phyloP scores from a whole-genome alignment of 2,888 invertebrate species.

The Xylota sylvarum region DNA sequence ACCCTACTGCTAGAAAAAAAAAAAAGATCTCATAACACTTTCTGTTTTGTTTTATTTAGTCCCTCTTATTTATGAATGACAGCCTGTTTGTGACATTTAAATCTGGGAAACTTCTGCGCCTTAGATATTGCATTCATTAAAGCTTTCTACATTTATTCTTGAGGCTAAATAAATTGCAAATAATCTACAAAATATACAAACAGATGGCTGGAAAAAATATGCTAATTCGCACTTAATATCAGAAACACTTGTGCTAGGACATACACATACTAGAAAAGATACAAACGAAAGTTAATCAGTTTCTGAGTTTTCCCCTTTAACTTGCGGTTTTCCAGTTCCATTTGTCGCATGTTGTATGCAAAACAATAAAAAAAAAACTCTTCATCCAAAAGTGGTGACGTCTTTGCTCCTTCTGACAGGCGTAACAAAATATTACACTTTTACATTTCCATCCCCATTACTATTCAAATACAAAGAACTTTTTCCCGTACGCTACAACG shows the following conservation, averaged over 20 bases:
- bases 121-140: constrained; percentile 17
- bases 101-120: constrained; percentile 24
- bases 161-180: background rate
- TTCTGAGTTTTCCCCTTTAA: constrained; percentile 18
- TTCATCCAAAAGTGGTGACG: constrained; percentile 62
- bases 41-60: background rate
- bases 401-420: constrained; percentile 68
- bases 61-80: constrained; percentile 13
- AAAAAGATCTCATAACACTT: background rate
- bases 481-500: background rate
- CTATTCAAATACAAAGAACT: constrained; percentile 7
- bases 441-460: constrained; percentile 47
- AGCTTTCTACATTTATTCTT: background rate
- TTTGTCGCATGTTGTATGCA: constrained; percentile 41
- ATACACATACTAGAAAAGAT: background rate
- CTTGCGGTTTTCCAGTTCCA: constrained; percentile 17
- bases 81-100: background rate
- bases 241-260: background rate
- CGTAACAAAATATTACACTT: constrained; percentile 53
- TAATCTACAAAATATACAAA: constrained; percentile 18
- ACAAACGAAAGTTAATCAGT: constrained; percentile 36
- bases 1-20: background rate
- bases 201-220: constrained; percentile 33
- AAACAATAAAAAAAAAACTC: constrained; percentile 24
- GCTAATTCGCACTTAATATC: background rate